Percentiles rank a stretch among this genome's conserved stretches.
Evolutionary conservation across 2,113 vertebrate genomes (phyloP).

Genomic region (Cyanoliseus patagonus): DNA sequence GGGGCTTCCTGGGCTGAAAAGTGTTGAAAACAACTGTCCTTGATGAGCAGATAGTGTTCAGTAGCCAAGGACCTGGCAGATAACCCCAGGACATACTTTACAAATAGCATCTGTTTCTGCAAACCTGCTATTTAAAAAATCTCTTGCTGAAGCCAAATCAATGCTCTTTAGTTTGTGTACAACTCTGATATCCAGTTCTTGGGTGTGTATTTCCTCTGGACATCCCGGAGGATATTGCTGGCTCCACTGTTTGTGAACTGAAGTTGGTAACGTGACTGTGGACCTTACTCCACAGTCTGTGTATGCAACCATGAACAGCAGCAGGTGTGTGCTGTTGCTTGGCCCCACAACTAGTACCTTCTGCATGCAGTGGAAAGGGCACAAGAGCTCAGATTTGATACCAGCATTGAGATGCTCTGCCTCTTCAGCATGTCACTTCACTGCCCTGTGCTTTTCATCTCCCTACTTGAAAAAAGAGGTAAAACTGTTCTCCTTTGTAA

Average conservation of each 20-base stretch:
- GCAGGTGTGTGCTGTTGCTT: neutral
- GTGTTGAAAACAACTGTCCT: neutral
- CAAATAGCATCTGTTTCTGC: slow-evolving; percentile 40
- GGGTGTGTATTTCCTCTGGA: slow-evolving; percentile 69
- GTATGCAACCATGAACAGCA: neutral
- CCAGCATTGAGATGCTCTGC: neutral
- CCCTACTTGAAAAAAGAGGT: neutral
- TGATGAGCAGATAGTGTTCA: neutral
- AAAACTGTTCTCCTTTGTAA: neutral
- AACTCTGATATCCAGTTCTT: slow-evolving; percentile 28
- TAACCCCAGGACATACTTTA: neutral
- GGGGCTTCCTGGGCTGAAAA: neutral
- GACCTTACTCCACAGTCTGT: neutral
- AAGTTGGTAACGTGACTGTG: neutral
- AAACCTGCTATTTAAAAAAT: slow-evolving; percentile 42
- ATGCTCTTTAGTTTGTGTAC: slow-evolving; percentile 40
- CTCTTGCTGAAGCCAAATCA: slow-evolving; percentile 20
- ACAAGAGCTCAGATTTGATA: neutral
- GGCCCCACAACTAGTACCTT: neutral
- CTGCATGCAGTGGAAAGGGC: neutral
- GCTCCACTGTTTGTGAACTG: slow-evolving; percentile 11
- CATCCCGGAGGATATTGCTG: slow-evolving; percentile 52
- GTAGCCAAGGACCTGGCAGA: neutral
- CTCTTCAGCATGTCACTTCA: neutral
- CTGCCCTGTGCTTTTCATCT: neutral